These are phyloP conservation scores for Norana najaformis DNA, from an alignment of 2,888 invertebrate genomes.

Conservation along the genomic window DNA sequence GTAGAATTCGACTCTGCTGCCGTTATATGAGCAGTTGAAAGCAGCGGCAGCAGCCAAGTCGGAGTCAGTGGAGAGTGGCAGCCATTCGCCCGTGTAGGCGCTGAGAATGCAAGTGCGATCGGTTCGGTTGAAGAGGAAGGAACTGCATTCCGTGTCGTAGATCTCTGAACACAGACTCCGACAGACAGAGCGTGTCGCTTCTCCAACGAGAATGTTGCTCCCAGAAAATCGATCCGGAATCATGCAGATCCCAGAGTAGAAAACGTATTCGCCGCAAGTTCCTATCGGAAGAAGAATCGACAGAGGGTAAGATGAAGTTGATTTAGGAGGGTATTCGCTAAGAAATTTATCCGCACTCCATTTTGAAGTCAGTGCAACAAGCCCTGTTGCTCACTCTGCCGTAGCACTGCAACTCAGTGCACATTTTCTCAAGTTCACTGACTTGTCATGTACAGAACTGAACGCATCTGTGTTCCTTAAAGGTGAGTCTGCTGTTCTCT, in stretches of 20 bases:
- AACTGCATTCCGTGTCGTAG: conserved; percentile 10
- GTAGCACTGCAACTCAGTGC: not conserved
- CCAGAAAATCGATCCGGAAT: not conserved
- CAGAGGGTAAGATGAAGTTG: not conserved
- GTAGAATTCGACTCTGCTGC: not conserved
- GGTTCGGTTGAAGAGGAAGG: conserved; percentile 25
- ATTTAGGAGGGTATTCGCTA: too few species aligned
- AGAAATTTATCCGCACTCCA: not conserved
- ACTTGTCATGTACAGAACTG: not conserved
- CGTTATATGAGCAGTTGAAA: not conserved
- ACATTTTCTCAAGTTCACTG: not conserved
- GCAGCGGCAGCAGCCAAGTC: not conserved
- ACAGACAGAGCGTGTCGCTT: conserved; percentile 24
- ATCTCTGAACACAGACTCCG: conserved; percentile 19
- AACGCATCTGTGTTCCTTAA: too few species aligned
- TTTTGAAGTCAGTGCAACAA: too few species aligned
- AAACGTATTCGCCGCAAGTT: conserved; percentile 14
- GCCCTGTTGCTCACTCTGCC: too few species aligned
- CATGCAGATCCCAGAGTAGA: conserved; percentile 19
- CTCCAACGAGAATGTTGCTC: conserved; percentile 15
- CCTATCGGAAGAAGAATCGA: conserved; percentile 9
- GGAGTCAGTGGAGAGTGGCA: not conserved
- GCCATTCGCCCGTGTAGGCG: conserved; percentile 33
- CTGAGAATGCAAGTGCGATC: conserved; percentile 18
- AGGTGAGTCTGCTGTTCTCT: not conserved